These are phyloP conservation scores for Allophyes oxyacanthae DNA, from an alignment of 2,888 invertebrate genomes.

Conservation along the genomic window DNA sequence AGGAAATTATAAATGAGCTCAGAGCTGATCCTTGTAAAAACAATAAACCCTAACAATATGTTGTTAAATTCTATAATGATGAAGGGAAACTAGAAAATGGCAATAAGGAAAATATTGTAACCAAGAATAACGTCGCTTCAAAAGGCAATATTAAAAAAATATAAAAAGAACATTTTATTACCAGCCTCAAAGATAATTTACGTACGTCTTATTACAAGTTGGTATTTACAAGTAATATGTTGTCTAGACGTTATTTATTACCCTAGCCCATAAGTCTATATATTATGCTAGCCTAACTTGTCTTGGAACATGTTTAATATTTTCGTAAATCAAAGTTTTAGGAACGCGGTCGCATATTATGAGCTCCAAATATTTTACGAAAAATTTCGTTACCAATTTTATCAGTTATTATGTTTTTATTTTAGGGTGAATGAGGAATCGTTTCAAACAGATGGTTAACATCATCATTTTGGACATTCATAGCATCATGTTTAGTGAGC, in stretches of 20 bases:
- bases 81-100: no score
- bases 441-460: no score
- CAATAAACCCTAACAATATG: no score
- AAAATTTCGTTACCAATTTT: no score
- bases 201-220: slow-evolving; percentile 36
- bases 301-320: slow-evolving; percentile 38
- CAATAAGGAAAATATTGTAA: background rate
- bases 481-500: no score
- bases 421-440: no score
- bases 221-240: slow-evolving; percentile 39
- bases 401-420: no score
- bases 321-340: slow-evolving; percentile 37
- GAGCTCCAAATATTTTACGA: slow-evolving; percentile 17
- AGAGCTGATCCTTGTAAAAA: no score
- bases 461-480: no score
- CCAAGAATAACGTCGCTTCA: slow-evolving; percentile 1
- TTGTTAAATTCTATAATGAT: no score
- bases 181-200: slow-evolving; percentile 12
- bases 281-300: slow-evolving; percentile 28
- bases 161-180: slow-evolving; percentile 21
- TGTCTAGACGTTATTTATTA: slow-evolving; percentile 45
- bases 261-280: slow-evolving; percentile 28
- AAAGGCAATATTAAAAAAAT: slow-evolving; percentile 23
- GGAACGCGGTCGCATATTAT: slow-evolving; percentile 9
- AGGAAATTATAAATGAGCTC: no score